phyloP scores from a whole-genome alignment of 53 echinoderm and acorn worm species.

The Glandiceps talaboti region DNA sequence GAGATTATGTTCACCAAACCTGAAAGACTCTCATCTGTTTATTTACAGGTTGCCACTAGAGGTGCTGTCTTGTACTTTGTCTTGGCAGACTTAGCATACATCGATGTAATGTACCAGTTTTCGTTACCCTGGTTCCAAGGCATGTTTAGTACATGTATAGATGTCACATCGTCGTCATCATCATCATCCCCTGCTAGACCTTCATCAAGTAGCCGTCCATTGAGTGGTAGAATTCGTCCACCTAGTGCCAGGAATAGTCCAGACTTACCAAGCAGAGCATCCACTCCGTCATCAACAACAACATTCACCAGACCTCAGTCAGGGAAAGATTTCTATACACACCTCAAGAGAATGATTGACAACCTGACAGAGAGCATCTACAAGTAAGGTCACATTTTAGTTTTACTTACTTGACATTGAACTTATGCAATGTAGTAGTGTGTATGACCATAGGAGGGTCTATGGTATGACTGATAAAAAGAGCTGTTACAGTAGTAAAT shows the following conservation, averaged over 20 bases:
- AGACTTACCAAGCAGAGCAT: constrained; percentile 46
- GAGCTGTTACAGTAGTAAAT: too few relatives aligned
- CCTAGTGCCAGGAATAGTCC: constrained; percentile 82
- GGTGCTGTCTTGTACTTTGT: constrained; percentile 96
- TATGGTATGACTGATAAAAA: too few relatives aligned
- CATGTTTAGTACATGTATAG: constrained; percentile 84
- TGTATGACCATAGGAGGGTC: too few relatives aligned
- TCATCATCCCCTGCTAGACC: constrained; percentile 19
- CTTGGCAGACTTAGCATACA: constrained; percentile 78
- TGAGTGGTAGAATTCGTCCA: constrained; percentile 79
- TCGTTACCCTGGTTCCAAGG: constrained; percentile 89
- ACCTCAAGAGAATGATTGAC: constrained; percentile 78
- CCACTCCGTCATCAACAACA: constrained; percentile 10
- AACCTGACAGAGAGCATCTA: constrained; percentile 90
- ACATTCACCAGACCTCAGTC: constrained; percentile 38
- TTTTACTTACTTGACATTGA: neutral
- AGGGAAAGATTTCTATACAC: constrained; percentile 47
- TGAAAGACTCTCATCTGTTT: too few relatives aligned
- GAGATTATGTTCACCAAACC: too few relatives aligned
- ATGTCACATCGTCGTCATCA: constrained; percentile 28
- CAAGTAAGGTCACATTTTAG: constrained; percentile 28
- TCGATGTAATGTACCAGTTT: constrained; percentile 99
- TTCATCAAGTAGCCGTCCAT: constrained; percentile 33
- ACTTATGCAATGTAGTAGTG: too few relatives aligned
- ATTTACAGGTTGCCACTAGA: constrained; percentile 74